A percentile compares a stretch with the other conserved stretches of the same genome.
Conservation (phyloP, 1,140 invertebrate genomes). For the Panagrolaimus sp. region DNA sequence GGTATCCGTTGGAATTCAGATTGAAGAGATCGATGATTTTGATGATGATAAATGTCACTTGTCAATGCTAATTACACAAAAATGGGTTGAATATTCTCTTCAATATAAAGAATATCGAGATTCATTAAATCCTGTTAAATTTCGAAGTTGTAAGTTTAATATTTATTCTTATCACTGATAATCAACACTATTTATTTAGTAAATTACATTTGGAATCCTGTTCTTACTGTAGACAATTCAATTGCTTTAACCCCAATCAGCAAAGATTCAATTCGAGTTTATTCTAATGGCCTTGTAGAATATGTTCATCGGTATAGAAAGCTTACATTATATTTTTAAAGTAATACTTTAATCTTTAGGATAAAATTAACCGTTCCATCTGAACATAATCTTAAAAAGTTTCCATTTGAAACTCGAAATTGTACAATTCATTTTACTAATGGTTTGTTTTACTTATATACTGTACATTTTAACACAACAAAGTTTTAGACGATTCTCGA, state of each 20-base stretch:
- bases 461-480: background rate
- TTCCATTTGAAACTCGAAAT: background rate
- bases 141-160: conserved; percentile 1
- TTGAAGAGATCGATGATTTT: background rate
- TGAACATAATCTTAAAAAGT: background rate
- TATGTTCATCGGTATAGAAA: background rate
- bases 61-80: background rate
- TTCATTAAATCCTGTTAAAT: conserved; percentile 8
- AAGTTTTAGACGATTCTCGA: conserved; percentile 1
- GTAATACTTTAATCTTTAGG: background rate
- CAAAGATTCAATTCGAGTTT: conserved; percentile 4
- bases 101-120: background rate
- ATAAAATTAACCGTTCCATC: background rate
- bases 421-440: conserved; percentile 7
- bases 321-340: too few species aligned
- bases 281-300: background rate
- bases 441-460: background rate
- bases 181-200: too few species aligned
- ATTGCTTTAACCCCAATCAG: background rate
- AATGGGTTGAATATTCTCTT: conserved; percentile 9
- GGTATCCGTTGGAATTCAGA: background rate
- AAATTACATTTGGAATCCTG: conserved; percentile 8
- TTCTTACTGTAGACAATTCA: background rate
- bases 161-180: too few species aligned
- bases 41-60: conserved; percentile 5